These are phyloP conservation scores for Huso huso DNA, from an alignment of 2,797 vertebrate species.

Conservation along the genomic window DNA sequence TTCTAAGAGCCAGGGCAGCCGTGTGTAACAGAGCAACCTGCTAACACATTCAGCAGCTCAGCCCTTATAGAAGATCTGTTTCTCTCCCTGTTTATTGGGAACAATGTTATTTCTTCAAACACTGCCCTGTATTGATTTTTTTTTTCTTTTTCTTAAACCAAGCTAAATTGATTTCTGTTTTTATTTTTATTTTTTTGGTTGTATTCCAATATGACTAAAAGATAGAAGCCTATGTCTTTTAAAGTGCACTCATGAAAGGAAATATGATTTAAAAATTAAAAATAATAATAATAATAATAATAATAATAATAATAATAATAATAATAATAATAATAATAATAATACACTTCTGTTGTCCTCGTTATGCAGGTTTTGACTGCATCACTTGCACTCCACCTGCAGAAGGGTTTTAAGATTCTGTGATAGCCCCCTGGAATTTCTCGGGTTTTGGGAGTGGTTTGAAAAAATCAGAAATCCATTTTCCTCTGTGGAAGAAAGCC, in stretches of 20 bases:
- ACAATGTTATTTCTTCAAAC: conserved; percentile 35
- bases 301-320: no score
- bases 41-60: conserved; percentile 30
- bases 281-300: no score
- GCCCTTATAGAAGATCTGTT: conserved; percentile 21
- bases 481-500: no score
- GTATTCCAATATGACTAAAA: conserved; percentile 11
- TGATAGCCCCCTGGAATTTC: no score
- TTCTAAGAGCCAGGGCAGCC: conserved; percentile 40
- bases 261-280: neutral
- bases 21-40: conserved; percentile 40
- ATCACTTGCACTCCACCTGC: no score
- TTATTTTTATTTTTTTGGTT: neutral
- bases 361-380: no score
- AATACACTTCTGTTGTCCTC: no score
- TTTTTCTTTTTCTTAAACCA: conserved; percentile 17
- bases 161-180: conserved; percentile 24
- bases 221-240: neutral
- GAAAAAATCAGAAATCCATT: no score
- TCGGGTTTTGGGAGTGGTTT: no score
- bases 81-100: conserved; percentile 19
- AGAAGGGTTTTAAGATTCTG: no score
- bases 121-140: conserved; percentile 39
- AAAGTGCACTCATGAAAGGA: neutral
- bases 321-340: no score